Conservation (phyloP, 2,113 vertebrate genomes). For the Pontoporia blainvillei region DNA sequence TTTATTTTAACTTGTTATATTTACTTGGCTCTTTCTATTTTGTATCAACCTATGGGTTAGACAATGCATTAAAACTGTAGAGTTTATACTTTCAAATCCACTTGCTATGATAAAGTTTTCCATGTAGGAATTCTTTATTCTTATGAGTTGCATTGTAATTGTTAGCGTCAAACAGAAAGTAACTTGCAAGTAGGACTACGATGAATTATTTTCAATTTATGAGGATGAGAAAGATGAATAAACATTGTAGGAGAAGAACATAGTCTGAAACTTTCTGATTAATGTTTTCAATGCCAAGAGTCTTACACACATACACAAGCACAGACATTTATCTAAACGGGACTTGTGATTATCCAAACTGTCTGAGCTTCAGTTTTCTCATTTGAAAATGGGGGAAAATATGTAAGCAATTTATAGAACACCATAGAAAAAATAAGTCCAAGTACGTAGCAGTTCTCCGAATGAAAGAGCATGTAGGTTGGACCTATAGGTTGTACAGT, state of each 20-base stretch:
- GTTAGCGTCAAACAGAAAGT: not conserved
- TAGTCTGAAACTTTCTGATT: not conserved
- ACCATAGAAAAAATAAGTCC: not conserved
- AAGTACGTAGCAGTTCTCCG: not conserved
- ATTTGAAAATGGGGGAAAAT: not conserved
- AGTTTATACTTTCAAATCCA: not conserved
- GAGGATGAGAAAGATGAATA: not conserved
- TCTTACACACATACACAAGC: not conserved
- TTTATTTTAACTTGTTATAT: not conserved
- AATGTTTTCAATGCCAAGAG: not conserved
- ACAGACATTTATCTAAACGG: not conserved
- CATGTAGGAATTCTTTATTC: not conserved
- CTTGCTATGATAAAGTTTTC: not conserved
- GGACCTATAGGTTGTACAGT: not conserved
- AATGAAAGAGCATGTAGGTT: not conserved
- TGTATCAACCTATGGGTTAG: not conserved
- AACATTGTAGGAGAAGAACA: not conserved
- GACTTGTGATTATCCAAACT: not conserved
- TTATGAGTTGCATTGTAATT: not conserved
- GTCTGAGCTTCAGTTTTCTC: not conserved
- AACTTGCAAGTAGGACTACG: not conserved
- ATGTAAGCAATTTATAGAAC: not conserved
- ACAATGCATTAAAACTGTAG: not conserved
- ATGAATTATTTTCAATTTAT: not conserved
- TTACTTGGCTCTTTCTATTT: not conserved